These are phyloP conservation scores for Macrosiphum euphorbiae DNA, from an alignment of 2,888 invertebrate species.

Conservation along the genomic window DNA sequence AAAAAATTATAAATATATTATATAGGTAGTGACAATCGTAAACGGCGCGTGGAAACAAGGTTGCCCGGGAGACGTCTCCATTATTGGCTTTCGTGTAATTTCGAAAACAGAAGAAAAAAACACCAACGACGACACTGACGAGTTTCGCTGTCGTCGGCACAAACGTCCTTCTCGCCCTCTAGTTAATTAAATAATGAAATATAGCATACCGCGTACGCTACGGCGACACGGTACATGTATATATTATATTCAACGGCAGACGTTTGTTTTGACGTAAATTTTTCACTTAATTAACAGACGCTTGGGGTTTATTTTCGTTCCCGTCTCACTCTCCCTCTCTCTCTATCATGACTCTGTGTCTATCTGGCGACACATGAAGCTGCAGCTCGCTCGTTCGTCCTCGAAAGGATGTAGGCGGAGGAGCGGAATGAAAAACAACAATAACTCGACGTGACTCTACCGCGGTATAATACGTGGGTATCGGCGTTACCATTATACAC, in stretches of 20 bases:
- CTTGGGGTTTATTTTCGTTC: conserved; percentile 57
- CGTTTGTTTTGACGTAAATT: conserved; percentile 64
- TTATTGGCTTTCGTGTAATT: conserved; percentile 63
- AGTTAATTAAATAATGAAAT: conserved; percentile 64
- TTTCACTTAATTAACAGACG: conserved; percentile 61
- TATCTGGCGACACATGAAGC: not conserved
- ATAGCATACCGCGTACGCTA: conserved; percentile 35
- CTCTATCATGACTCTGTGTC: not conserved
- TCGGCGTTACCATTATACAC: not conserved
- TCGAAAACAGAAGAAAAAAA: conserved; percentile 23
- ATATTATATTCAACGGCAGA: conserved; percentile 46
- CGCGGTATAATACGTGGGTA: not conserved
- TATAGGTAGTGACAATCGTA: conserved; percentile 56
- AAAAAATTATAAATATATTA: conserved; percentile 17
- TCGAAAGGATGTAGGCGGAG: not conserved
- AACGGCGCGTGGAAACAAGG: conserved; percentile 62
- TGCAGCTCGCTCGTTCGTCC: not conserved
- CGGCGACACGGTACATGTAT: conserved; percentile 33
- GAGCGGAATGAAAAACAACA: not conserved
- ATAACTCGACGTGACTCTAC: not conserved
- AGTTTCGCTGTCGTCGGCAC: conserved; percentile 62
- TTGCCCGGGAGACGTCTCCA: conserved; percentile 56
- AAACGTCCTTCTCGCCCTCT: conserved; percentile 50
- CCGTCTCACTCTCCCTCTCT: not conserved
- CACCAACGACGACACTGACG: conserved; percentile 56